phyloP scores from a whole-genome alignment of 1,140 invertebrate species.

The Cydia strobilella region DNA sequence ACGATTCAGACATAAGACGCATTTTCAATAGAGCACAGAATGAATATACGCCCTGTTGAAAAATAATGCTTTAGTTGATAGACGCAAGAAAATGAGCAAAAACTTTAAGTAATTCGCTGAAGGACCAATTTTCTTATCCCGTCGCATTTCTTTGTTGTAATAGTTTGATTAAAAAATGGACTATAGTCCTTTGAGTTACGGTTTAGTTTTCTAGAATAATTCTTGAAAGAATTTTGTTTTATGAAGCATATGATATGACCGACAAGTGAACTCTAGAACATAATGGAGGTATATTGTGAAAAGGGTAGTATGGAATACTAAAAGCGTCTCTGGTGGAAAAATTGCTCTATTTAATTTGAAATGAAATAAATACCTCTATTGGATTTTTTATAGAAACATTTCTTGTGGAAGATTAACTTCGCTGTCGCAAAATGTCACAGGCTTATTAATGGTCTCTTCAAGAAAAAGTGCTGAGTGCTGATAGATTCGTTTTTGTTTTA shows the following conservation, averaged over 20 bases:
- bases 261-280: too few relatives aligned
- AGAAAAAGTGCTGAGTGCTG: too few relatives aligned
- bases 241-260: background rate
- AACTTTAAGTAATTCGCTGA: background rate
- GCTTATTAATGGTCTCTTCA: too few relatives aligned
- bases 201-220: background rate
- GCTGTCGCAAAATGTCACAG: too few relatives aligned
- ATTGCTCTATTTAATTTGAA: too few relatives aligned
- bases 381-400: too few relatives aligned
- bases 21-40: background rate
- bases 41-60: background rate
- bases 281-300: too few relatives aligned
- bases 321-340: too few relatives aligned
- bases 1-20: background rate
- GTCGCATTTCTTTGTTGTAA: background rate
- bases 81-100: background rate
- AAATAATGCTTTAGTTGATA: background rate
- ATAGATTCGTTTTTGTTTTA: too few relatives aligned
- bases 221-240: background rate
- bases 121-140: background rate
- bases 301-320: too few relatives aligned
- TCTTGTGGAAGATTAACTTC: too few relatives aligned
- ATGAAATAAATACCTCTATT: too few relatives aligned
- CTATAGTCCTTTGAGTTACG: background rate
- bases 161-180: background rate